Percentiles rank a stretch among this genome's conserved stretches.
Evolutionary conservation across 2,113 vertebrate species (phyloP).

Genomic region (Setophaga kirtlandii): DNA sequence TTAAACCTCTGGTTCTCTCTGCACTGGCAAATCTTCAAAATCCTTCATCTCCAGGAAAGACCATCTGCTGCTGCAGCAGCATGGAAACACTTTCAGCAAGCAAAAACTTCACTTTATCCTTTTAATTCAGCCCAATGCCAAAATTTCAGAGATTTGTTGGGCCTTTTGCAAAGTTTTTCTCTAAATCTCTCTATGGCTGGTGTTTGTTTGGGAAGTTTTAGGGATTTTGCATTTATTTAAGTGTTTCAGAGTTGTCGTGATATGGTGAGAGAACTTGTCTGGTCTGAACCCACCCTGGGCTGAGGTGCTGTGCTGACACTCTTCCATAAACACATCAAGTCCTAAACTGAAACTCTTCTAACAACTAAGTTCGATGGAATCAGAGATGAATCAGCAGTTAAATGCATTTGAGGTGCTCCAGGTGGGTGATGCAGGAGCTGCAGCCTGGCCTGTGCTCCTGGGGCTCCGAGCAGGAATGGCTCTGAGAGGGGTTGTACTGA

Average conservation of each 20-base stretch:
- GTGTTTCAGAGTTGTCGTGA: neutral
- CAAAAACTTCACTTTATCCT: neutral
- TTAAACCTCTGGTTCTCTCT: neutral
- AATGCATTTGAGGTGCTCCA: neutral
- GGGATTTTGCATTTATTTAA: neutral
- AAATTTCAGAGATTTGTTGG: neutral
- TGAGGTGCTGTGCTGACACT: neutral
- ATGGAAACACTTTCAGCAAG: neutral
- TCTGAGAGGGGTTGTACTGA: too few species aligned
- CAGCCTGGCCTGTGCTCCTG: neutral
- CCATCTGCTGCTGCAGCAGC: conserved; percentile 21
- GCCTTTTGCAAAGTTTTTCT: neutral
- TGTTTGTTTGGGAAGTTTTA: neutral
- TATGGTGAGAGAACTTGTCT: neutral
- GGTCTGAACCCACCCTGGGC: neutral
- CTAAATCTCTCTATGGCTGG: neutral
- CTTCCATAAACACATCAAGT: neutral
- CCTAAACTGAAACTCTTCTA: neutral
- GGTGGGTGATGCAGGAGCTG: neutral
- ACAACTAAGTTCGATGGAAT: neutral
- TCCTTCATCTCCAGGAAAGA: conserved; percentile 15
- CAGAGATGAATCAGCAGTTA: neutral
- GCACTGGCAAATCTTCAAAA: neutral
- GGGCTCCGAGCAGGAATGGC: neutral
- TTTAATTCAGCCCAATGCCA: neutral